Evolutionary conservation across 1,140 invertebrate species (phyloP).

Genomic region (Bombus balteatus): DNA sequence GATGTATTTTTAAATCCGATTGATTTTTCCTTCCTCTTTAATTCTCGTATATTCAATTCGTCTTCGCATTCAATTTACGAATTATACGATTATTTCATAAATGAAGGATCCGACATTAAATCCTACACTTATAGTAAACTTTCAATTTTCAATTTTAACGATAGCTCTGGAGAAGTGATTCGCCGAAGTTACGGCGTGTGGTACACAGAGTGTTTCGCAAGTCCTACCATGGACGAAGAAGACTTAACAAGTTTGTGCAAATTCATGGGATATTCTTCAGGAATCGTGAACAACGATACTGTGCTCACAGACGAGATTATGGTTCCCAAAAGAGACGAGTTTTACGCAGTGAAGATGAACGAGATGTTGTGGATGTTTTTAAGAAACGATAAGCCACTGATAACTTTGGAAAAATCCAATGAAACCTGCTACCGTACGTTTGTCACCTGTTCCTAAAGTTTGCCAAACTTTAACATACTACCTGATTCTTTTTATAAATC

Average conservation of each 20-base stretch:
- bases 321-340: conserved; percentile 61
- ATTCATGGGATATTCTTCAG: conserved; percentile 60
- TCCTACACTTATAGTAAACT: too few relatives aligned
- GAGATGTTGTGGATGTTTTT: conserved; percentile 54
- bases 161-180: conserved; percentile 83
- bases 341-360: conserved; percentile 72
- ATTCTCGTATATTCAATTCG: too few relatives aligned
- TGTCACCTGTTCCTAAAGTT: conserved; percentile 61
- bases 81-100: background rate
- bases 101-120: too few relatives aligned
- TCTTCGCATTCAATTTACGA: background rate
- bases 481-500: too few relatives aligned
- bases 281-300: conserved; percentile 34
- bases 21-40: too few relatives aligned
- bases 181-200: conserved; percentile 84
- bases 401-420: conserved; percentile 54
- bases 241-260: conserved; percentile 60
- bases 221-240: conserved; percentile 33
- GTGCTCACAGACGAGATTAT: conserved; percentile 9
- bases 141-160: conserved; percentile 68
- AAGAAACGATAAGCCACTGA: conserved; percentile 61
- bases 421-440: conserved; percentile 67
- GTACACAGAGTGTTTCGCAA: conserved; percentile 84
- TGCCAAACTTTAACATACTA: background rate
- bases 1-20: too few relatives aligned